Evolutionary conservation across 2,888 invertebrate species (phyloP).

Genomic region (Drosophila subsilvestris): DNA sequence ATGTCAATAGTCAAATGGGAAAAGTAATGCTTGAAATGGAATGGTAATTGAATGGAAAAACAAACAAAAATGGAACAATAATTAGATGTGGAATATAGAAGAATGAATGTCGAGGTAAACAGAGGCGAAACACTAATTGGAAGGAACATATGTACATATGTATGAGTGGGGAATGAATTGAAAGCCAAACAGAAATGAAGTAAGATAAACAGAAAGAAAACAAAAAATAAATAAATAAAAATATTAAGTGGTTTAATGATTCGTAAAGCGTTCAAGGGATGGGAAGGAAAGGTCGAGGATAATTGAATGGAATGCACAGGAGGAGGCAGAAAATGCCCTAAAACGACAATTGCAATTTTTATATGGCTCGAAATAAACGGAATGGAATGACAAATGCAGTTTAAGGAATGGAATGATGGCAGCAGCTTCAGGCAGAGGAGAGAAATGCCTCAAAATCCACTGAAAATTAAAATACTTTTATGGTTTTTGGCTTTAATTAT

Average conservation of each 20-base stretch:
- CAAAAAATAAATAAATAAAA: not conserved
- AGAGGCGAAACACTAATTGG: not conserved
- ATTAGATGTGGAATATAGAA: not conserved
- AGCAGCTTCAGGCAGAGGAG: conserved; percentile 14
- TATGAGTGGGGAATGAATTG: not conserved
- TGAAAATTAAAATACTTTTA: conserved; percentile 16
- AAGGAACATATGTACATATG: no score
- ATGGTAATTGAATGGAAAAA: conserved; percentile 33
- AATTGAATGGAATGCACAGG: not conserved
- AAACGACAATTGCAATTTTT: conserved; percentile 9
- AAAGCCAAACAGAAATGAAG: not conserved
- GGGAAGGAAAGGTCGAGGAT: not conserved
- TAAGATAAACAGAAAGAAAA: no score
- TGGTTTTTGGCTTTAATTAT: conserved; percentile 1
- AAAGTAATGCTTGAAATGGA: conserved; percentile 21
- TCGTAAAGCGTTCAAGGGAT: not conserved
- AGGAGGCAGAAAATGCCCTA: conserved; percentile 10
- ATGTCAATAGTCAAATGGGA: conserved; percentile 28
- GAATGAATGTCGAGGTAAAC: conserved; percentile 7
- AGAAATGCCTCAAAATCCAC: not conserved
- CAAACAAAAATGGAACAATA: conserved; percentile 1
- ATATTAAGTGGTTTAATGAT: not conserved
- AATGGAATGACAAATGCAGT: conserved; percentile 12
- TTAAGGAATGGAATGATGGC: conserved; percentile 23
- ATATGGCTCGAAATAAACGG: conserved; percentile 16